Conservation (phyloP, 2,888 invertebrate genomes). For the Strigamia crassipes region DNA sequence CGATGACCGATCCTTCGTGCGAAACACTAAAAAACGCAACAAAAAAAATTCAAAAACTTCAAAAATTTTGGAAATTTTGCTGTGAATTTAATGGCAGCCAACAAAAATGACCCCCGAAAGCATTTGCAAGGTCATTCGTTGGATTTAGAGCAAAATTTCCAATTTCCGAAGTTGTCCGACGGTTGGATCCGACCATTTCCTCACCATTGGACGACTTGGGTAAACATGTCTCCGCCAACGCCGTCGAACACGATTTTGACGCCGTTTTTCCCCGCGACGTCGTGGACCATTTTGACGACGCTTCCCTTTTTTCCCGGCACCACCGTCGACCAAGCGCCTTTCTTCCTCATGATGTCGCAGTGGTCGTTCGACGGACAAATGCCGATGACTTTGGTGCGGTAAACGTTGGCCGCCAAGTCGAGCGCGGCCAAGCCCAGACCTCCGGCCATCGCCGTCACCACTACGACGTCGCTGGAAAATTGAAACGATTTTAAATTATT, state of each 20-base stretch:
- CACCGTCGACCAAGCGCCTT: slow-evolving; percentile 69
- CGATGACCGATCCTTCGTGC: slow-evolving; percentile 63
- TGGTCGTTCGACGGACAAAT: slow-evolving; percentile 69
- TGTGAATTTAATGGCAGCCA: no score
- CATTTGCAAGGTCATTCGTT: no score
- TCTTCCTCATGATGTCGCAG: slow-evolving; percentile 65
- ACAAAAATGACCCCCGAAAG: no score
- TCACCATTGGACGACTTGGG: slow-evolving; percentile 66
- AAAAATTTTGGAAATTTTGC: no score
- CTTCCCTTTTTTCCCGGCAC: slow-evolving; percentile 64
- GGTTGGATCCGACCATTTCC: no score
- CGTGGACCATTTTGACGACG: slow-evolving; percentile 63
- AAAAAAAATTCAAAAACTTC: no score
- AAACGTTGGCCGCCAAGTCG: slow-evolving; percentile 71
- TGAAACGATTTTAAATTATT: no score
- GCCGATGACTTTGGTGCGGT: slow-evolving; percentile 71
- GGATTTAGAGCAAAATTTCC: no score
- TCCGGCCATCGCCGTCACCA: slow-evolving; percentile 70
- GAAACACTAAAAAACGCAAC: slow-evolving; percentile 62
- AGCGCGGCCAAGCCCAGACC: slow-evolving; percentile 69
- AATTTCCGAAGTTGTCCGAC: no score
- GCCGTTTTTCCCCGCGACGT: slow-evolving; percentile 66
- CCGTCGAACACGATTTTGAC: slow-evolving; percentile 70
- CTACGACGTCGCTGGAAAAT: slow-evolving; percentile 63
- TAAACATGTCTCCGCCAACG: slow-evolving; percentile 67